A percentile compares a stretch with the other conserved stretches of the same genome.
phyloP scores from a whole-genome alignment of 2,888 invertebrate genomes.

The Cerastoderma edule region DNA sequence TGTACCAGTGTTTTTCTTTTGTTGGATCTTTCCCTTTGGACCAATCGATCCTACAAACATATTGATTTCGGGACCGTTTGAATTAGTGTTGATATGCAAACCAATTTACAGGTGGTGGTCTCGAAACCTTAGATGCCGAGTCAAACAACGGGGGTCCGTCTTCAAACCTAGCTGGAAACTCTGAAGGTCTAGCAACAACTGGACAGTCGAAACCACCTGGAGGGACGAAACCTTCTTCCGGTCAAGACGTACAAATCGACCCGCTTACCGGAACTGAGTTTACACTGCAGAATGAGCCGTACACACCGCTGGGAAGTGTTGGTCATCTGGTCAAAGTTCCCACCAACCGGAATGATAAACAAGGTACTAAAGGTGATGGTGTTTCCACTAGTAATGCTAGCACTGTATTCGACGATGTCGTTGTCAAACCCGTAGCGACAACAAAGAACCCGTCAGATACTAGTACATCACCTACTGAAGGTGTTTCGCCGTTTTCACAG shows the following conservation, averaged over 20 bases:
- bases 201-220: too few species aligned
- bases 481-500: too few species aligned
- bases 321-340: slow-evolving; percentile 42
- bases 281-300: slow-evolving; percentile 40
- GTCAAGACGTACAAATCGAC: slow-evolving; percentile 1
- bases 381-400: not conserved
- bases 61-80: too few species aligned
- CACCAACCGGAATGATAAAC: not conserved
- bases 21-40: too few species aligned
- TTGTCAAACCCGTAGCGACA: slow-evolving; percentile 5
- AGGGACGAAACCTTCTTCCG: too few species aligned
- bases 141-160: not conserved
- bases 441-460: too few species aligned
- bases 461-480: too few species aligned
- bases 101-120: slow-evolving; percentile 42
- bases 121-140: slow-evolving; percentile 24
- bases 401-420: not conserved
- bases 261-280: not conserved
- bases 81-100: not conserved
- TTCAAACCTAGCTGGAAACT: not conserved
- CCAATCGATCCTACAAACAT: too few species aligned
- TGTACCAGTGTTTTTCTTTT: too few species aligned
- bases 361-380: not conserved
- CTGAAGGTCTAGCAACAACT: not conserved
- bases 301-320: slow-evolving; percentile 45